Evolutionary conservation across 2,888 invertebrate species (phyloP), one percentile per base, ranked within the genome.

Genomic region (Agrotis ipsilon): DNA sequence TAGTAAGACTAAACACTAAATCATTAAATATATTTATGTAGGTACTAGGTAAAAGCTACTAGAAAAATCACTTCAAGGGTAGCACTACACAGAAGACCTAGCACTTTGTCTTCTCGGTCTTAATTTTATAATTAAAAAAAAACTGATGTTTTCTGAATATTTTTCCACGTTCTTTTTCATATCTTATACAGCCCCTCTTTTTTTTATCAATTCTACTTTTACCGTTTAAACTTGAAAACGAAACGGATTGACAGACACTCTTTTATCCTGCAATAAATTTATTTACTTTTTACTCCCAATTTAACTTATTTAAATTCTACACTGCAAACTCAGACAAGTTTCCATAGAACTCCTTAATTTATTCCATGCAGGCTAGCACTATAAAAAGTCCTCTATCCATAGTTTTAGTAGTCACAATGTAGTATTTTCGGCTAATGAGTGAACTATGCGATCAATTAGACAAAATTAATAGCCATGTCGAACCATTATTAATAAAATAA

Each of bases 381-480:
- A 43, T 49, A 75, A 77, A 64, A 64, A 60, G 19, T n/a, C 18
- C 9, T 3, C 21, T 66, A 70, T 73, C 59, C 21, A 32, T 0
- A 68, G 68, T 68, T 51, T 65, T 6, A 24, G 70, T 72, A 18
- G 81, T 75, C 46, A 14, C 60, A 72, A 68, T 66, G 78, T 82
- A 75, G 60, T 86, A 87, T 87, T 85, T 88, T 88, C 62, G 78
- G 82, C 78, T 87, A 88, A 89, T 89, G 87, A 90, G 86, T 80
- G 80, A 81, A 81, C 86, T 88, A 85, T 84, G 85, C 86, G 81
- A 88, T 90, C 89, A 90, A 91, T 89, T 89, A 90, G 84, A 88
- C 82, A 90, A 88, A 86, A 87, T 88, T 86, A 81, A 80, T 74
- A 75, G 72, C 62, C 75, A 75, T 78, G 82, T 80, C 80, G 83